These are phyloP conservation scores for Schizaphis graminum DNA, from an alignment of 2,888 invertebrate species.

Conservation along the genomic window DNA sequence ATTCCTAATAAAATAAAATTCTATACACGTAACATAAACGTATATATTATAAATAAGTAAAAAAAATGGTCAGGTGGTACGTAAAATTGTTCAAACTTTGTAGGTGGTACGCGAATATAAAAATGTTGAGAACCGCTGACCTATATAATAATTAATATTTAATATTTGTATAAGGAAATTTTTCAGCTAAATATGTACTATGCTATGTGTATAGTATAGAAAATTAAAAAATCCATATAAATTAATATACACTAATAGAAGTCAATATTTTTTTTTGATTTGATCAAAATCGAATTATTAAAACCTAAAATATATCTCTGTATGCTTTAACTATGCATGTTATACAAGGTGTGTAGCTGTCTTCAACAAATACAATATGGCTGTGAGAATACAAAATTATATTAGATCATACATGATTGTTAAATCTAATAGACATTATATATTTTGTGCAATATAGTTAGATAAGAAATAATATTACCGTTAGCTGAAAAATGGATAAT, in stretches of 20 bases:
- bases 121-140: no score
- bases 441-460: conserved; percentile 30
- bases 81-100: no score
- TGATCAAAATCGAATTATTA: not conserved
- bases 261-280: not conserved
- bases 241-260: not conserved
- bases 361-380: not conserved
- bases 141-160: no score
- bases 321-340: not conserved
- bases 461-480: conserved; percentile 50
- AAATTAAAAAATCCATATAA: not conserved
- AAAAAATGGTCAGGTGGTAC: no score
- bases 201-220: not conserved
- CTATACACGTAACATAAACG: no score
- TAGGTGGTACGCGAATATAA: no score
- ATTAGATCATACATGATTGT: no score
- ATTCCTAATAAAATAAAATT: no score
- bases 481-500: conserved; percentile 28
- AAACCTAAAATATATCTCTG: not conserved
- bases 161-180: not conserved
- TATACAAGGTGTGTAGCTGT: not conserved
- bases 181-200: not conserved
- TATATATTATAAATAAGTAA: no score
- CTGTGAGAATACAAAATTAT: conserved; percentile 28
- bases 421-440: conserved; percentile 29